Conservation (phyloP, 2,797 vertebrate genomes). For the Sebastes kiyomatsui region DNA sequence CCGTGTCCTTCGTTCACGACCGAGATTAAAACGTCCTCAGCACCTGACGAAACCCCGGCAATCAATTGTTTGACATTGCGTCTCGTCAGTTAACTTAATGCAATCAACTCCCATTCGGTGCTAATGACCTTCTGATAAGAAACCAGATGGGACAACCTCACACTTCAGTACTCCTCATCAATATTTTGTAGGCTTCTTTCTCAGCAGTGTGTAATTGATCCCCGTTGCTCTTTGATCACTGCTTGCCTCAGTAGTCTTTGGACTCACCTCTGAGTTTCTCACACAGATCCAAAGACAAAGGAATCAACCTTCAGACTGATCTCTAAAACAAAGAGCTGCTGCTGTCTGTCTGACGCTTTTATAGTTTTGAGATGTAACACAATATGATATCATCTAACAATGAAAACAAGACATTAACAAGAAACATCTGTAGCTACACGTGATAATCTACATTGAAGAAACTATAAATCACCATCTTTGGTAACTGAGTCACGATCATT, state of each 20-base stretch:
- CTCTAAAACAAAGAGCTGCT: conserved; percentile 37
- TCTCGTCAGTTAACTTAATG: conserved; percentile 68
- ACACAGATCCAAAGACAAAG: conserved; percentile 42
- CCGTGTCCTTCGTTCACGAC: conserved; percentile 45
- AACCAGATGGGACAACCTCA: conserved; percentile 58
- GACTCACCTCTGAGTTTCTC: conserved; percentile 67
- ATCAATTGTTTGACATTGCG: conserved; percentile 66
- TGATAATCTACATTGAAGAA: neutral
- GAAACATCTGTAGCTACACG: neutral
- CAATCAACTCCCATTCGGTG: conserved; percentile 65
- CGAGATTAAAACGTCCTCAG: conserved; percentile 55
- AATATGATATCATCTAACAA: neutral
- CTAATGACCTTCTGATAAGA: conserved; percentile 75
- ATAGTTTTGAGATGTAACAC: conserved; percentile 10
- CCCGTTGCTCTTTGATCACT: conserved; percentile 71
- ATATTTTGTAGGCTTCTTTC: conserved; percentile 72
- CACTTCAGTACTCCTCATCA: conserved; percentile 70
- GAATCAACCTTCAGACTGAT: conserved; percentile 49
- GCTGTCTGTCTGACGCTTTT: neutral
- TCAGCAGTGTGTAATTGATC: conserved; percentile 68
- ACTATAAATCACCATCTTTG: neutral
- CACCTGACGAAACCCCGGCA: conserved; percentile 57
- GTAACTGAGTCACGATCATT: neutral
- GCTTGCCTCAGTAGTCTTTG: conserved; percentile 61
- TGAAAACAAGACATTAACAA: neutral